Conservation (phyloP, 2,888 invertebrate genomes). For the Aleiodes testaceus region DNA sequence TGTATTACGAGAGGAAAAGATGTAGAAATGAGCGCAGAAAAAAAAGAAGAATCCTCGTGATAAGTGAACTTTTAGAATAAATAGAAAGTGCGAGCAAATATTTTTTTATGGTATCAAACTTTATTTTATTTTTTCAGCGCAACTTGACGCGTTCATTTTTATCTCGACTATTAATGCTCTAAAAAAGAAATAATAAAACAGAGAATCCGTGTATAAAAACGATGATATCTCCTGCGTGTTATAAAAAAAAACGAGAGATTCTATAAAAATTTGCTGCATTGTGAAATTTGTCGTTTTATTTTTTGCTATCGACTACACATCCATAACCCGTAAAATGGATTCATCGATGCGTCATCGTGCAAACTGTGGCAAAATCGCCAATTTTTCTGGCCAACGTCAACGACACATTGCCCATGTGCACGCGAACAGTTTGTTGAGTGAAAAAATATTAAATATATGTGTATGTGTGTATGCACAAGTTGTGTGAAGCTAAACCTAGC, state of each 20-base stretch:
- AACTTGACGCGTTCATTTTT: slow-evolving; percentile 24
- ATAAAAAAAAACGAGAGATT: slow-evolving; percentile 3
- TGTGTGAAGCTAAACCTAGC: slow-evolving; percentile 38
- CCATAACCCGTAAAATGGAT: slow-evolving; percentile 36
- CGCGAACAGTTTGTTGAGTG: slow-evolving; percentile 16
- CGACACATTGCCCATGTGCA: slow-evolving; percentile 41
- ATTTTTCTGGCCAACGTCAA: slow-evolving; percentile 38
- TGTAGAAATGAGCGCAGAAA: not conserved
- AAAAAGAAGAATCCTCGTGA: slow-evolving; percentile 1
- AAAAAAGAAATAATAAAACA: slow-evolving; percentile 5
- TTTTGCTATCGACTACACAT: slow-evolving; percentile 23
- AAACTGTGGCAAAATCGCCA: slow-evolving; percentile 35
- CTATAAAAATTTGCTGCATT: slow-evolving; percentile 19
- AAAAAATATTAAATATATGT: slow-evolving; percentile 28
- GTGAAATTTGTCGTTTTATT: slow-evolving; percentile 13
- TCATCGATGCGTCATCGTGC: slow-evolving; percentile 39
- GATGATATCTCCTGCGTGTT: slow-evolving; percentile 15
- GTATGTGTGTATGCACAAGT: not conserved
- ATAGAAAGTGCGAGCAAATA: slow-evolving; percentile 25
- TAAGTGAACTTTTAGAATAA: slow-evolving; percentile 27
- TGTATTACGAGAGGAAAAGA: not conserved
- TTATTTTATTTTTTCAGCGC: slow-evolving; percentile 25
- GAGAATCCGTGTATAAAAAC: slow-evolving; percentile 7
- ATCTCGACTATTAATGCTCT: slow-evolving; percentile 20
- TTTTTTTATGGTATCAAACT: slow-evolving; percentile 29